Evolutionary conservation across 1,140 invertebrate species (phyloP), one percentile per base, ranked within the genome.

Genomic region (Drosophila busckii): DNA sequence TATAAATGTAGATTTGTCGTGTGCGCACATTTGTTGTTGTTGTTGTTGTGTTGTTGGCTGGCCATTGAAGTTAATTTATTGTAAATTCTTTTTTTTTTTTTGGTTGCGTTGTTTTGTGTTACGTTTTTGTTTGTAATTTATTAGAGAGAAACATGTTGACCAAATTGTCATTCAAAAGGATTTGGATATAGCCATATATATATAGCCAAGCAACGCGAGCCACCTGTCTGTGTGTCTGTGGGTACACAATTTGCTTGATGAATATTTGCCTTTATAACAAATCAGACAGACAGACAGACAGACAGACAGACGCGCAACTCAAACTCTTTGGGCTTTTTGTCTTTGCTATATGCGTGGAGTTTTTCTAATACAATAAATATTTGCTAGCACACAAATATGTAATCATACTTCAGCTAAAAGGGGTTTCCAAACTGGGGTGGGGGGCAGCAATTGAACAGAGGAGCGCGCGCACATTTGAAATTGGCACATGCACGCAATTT

Each of bases 401-500:
- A 78, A 78, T 78, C 73, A 80, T 78, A 80, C 73, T 73, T 80
- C 62, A 78, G 32, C 44, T 13, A 35, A 37, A 68, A 76, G 80
- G 67, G 71, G 73, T 63, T 71, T 17, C 16, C 16, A 26, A 9
- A 0, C 2, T 34, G 34, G 12, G 6, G 4, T 1, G 9, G 8
- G 19, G 13, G 6, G 53, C 29, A 22, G 44, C 65, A 70, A 76
- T 80, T 71, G 68, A 68, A 71, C 49, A 13, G 48, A n/a, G n/a
- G n/a, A n/a, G n/a, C n/a, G n/a, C n/a, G 54, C 28, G 54, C 63
- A 73, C n/a, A n/a, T n/a, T 73, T 69, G 75, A 70, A 83, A 75
- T 82, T 83, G 70, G 76, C 66, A 84, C 70, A 83, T 63, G 76
- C 78, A 84, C 78, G 78, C 70, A 78, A 84, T 83, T 84, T 76